phyloP scores from a whole-genome alignment of 2,113 vertebrate genomes.

The Malurus cyaneus region DNA sequence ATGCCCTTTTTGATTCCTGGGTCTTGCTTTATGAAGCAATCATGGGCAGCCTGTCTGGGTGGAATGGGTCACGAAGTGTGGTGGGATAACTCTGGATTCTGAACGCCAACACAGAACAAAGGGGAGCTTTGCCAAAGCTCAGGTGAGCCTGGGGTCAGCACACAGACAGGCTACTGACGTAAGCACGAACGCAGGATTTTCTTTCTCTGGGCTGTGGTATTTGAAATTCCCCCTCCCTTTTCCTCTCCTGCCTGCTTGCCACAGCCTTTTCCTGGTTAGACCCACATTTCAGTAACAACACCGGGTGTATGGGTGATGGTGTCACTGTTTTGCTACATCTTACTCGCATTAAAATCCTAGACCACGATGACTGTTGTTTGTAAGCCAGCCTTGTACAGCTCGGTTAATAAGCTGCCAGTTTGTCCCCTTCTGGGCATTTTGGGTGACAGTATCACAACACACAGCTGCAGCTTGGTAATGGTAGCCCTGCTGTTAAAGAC shows the following conservation, averaged over 20 bases:
- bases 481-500: background rate
- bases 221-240: constrained; percentile 21
- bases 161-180: constrained; percentile 38
- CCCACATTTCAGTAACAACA: background rate
- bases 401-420: background rate
- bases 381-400: background rate
- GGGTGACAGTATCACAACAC: background rate
- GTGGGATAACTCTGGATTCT: constrained; percentile 50
- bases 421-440: background rate
- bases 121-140: constrained; percentile 48
- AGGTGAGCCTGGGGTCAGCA: constrained; percentile 62
- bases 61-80: constrained; percentile 45
- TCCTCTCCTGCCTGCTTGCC: background rate
- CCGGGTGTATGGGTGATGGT: background rate
- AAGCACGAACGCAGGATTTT: background rate
- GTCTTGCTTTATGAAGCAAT: constrained; percentile 61
- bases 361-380: background rate
- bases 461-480: background rate
- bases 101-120: constrained; percentile 41
- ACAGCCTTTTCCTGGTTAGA: constrained; percentile 11
- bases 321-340: background rate
- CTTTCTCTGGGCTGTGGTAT: background rate
- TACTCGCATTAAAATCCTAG: background rate
- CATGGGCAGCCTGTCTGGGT: constrained; percentile 57
- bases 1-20: constrained; percentile 68